Evolutionary conservation across 2,797 vertebrate species (phyloP), one percentile per base, ranked within the genome.

Genomic region (Merluccius polli): DNA sequence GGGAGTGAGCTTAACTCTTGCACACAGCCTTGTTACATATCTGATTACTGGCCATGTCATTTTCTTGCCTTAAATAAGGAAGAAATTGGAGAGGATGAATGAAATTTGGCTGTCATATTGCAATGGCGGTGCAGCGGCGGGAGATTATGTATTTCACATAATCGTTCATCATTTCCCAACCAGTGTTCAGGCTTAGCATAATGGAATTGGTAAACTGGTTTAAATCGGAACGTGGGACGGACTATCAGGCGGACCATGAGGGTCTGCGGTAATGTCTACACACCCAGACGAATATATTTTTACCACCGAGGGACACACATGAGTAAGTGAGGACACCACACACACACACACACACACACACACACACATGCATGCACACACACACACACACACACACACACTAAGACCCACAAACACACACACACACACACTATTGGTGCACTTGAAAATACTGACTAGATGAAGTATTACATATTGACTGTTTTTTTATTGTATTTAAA

Each of bases 181-280:
- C 93, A 93, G 90, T 93, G 93, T 92, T 92, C 87, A 21, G 93
- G 94, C 93, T 95, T 94, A 95, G 93, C 94, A 94, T 95, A 95
- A 95, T 95, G 93, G 94, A 94, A 94, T 94, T 93, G 88, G 93
- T 94, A 94, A 94, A 95, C 93, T 94, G 94, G 93, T 94, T 94
- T 93, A 93, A 93, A 93, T 94, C 91, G 91, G 91, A 92, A 94
- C 91, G 91, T 91, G 92, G 92, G 91, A 91, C 87, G 77, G 88
- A 88, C 93, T 94, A 93, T 94, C 93, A 90, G 92, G 86, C 89
- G 81, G 88, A 85, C 90, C 84, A 90, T 88, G 91, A 90, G 91
- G 89, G 85, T 89, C 88, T 90, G 86, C 87, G 89, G 88, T 91
- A 90, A 91, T 92, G 90, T 90, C 85, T 90, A 90, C 89, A 89